Conservation (phyloP, 2,888 invertebrate species). For the Ptilodon capucinus region DNA sequence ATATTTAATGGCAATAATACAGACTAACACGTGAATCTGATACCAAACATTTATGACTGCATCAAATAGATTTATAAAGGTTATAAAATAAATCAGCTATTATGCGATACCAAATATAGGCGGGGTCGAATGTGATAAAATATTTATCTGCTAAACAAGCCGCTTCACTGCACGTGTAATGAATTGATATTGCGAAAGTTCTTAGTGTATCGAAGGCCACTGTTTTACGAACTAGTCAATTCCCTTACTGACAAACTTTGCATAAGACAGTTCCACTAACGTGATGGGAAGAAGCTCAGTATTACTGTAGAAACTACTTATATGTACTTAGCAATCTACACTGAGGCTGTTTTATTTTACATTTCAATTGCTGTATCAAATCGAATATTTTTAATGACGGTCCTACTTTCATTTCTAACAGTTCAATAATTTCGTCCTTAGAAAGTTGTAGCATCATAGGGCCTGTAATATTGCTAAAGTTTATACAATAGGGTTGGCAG, state of each 20-base stretch:
- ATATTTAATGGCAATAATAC: conserved; percentile 14
- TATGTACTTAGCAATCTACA: conserved; percentile 71
- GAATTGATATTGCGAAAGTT: conserved; percentile 9
- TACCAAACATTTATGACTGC: conserved; percentile 11
- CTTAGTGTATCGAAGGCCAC: conserved; percentile 21
- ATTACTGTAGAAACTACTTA: conserved; percentile 26
- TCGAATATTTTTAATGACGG: conserved; percentile 97
- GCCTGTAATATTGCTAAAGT: conserved; percentile 89
- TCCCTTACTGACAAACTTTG: conserved; percentile 2
- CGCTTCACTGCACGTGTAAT: conserved; percentile 24
- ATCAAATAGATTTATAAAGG: conserved; percentile 10
- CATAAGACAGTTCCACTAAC: conserved; percentile 3
- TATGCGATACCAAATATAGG: conserved; percentile 32
- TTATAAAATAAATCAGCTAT: conserved; percentile 22
- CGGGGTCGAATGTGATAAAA: conserved; percentile 28
- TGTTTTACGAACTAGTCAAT: conserved; percentile 7
- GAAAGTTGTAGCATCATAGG: conserved; percentile 89
- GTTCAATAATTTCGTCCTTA: conserved; percentile 94
- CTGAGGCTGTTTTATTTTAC: conserved; percentile 90
- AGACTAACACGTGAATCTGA: conserved; percentile 16
- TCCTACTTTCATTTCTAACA: conserved; percentile 96
- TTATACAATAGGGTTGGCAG: conserved; percentile 87
- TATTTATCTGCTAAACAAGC: conserved; percentile 11
- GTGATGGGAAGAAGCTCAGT: conserved; percentile 16
- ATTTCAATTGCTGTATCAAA: conserved; percentile 94